These are phyloP conservation scores for Priocnemis perturbator DNA, from an alignment of 2,888 invertebrate species.

Conservation along the genomic window DNA sequence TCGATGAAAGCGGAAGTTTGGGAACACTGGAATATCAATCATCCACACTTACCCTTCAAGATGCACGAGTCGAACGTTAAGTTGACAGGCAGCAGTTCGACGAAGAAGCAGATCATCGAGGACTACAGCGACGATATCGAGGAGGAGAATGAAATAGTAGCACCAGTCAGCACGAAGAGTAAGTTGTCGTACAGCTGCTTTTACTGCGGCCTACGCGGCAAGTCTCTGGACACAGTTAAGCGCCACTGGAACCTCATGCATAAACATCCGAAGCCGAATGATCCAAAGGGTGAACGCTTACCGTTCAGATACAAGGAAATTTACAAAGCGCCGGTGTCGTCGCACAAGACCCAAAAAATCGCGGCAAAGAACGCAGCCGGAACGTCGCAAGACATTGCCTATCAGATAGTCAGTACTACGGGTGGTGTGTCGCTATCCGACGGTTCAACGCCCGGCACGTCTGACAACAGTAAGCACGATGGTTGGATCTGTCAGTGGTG, in stretches of 20 bases:
- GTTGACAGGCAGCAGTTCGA: slow-evolving; percentile 22
- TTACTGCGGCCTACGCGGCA: slow-evolving; percentile 63
- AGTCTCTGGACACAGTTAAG: slow-evolving; percentile 56
- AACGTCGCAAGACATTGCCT: neutral
- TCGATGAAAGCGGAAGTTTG: slow-evolving; percentile 59
- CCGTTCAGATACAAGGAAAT: slow-evolving; percentile 61
- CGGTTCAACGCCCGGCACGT: neutral
- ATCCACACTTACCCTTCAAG: slow-evolving; percentile 60
- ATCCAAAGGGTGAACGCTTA: slow-evolving; percentile 26
- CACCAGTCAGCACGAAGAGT: slow-evolving; percentile 12
- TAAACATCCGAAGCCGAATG: slow-evolving; percentile 27
- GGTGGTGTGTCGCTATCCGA: neutral
- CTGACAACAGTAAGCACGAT: slow-evolving; percentile 22
- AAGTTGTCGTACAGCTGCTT: slow-evolving; percentile 60
- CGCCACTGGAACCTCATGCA: slow-evolving; percentile 66
- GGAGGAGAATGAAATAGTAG: slow-evolving; percentile 37
- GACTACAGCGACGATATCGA: slow-evolving; percentile 60
- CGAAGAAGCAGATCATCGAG: slow-evolving; percentile 34
- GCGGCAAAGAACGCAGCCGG: neutral
- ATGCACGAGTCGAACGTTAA: slow-evolving; percentile 36
- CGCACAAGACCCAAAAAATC: neutral
- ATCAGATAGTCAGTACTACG: slow-evolving; percentile 1
- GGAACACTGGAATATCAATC: slow-evolving; percentile 67
- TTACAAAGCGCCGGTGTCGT: neutral
- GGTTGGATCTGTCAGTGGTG: slow-evolving; percentile 69